Evolutionary conservation across 2,797 vertebrate genomes (phyloP).

Genomic region (Borostomias antarcticus): DNA sequence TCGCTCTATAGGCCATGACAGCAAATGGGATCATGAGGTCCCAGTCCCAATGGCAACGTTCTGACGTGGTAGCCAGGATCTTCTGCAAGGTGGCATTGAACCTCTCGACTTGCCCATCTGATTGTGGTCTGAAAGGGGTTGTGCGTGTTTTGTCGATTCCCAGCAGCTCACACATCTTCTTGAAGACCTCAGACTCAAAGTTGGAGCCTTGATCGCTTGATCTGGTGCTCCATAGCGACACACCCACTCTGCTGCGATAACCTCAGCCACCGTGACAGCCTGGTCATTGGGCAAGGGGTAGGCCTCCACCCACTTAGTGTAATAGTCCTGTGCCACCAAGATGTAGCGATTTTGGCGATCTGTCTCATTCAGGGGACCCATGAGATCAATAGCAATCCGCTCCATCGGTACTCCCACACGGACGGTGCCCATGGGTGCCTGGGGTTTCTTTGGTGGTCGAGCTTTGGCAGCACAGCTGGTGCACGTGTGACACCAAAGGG

Average conservation of each 20-base stretch:
- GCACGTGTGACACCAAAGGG: conserved; percentile 13
- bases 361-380: conserved; percentile 35
- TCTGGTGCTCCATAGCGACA: conserved; percentile 17
- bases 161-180: conserved; percentile 27
- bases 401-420: conserved; percentile 22
- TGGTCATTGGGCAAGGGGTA: conserved; percentile 17
- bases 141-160: conserved; percentile 37
- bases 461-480: conserved; percentile 26
- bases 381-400: conserved; percentile 21
- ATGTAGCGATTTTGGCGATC: conserved; percentile 32
- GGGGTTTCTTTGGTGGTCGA: not conserved
- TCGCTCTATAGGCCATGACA: conserved; percentile 32
- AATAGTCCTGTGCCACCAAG: conserved; percentile 39
- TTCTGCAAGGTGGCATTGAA: conserved; percentile 28
- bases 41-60: conserved; percentile 41
- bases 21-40: conserved; percentile 36
- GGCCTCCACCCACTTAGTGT: conserved; percentile 41
- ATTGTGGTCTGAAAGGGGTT: conserved; percentile 16
- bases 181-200: conserved; percentile 27
- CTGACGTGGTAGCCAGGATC: conserved; percentile 19
- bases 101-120: conserved; percentile 7
- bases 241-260: conserved; percentile 21
- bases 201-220: conserved; percentile 24
- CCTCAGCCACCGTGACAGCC: conserved; percentile 20
- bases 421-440: not conserved